Evolutionary conservation across 1,140 invertebrate genomes (phyloP).

Genomic region (Bombus superbus): DNA sequence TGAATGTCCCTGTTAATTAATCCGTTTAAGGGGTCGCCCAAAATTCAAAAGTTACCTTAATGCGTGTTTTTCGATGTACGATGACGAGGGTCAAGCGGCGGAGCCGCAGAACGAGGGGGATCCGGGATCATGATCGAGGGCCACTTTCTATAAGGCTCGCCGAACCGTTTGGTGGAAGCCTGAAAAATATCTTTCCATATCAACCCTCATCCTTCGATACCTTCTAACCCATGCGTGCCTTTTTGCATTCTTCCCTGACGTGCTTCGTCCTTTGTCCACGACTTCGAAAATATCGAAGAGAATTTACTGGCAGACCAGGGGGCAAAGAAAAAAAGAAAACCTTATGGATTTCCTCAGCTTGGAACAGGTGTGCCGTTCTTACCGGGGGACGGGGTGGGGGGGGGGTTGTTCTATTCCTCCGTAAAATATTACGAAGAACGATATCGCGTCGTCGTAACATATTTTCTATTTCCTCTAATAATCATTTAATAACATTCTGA

Average conservation of each 20-base stretch:
- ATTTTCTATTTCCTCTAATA: too few relatives aligned
- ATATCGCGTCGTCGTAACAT: too few relatives aligned
- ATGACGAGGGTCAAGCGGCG: slow-evolving; percentile 51
- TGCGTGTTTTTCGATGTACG: slow-evolving; percentile 47
- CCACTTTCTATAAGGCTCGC: slow-evolving; percentile 27
- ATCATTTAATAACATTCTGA: too few relatives aligned
- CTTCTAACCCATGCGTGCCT: slow-evolving; percentile 23
- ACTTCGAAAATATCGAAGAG: slow-evolving; percentile 29
- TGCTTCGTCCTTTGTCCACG: slow-evolving; percentile 3
- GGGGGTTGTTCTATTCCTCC: background rate
- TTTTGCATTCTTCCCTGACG: slow-evolving; percentile 43
- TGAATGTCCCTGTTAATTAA: slow-evolving; percentile 47
- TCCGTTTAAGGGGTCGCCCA: slow-evolving; percentile 16
- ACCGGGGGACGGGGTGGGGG: too few relatives aligned
- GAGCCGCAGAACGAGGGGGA: slow-evolving; percentile 32
- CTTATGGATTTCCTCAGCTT: slow-evolving; percentile 9
- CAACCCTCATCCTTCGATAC: slow-evolving; percentile 15
- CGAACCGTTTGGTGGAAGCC: slow-evolving; percentile 26
- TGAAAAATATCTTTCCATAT: slow-evolving; percentile 60
- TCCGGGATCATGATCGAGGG: slow-evolving; percentile 33
- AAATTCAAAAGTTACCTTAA: slow-evolving; percentile 38
- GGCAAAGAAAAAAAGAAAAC: background rate
- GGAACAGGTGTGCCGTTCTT: slow-evolving; percentile 7
- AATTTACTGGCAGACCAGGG: slow-evolving; percentile 6
- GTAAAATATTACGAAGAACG: background rate